A percentile compares a stretch with the other conserved stretches of the same genome.
These are phyloP conservation scores for Apamea sordens DNA, from an alignment of 2,888 invertebrate genomes.

Conservation along the genomic window DNA sequence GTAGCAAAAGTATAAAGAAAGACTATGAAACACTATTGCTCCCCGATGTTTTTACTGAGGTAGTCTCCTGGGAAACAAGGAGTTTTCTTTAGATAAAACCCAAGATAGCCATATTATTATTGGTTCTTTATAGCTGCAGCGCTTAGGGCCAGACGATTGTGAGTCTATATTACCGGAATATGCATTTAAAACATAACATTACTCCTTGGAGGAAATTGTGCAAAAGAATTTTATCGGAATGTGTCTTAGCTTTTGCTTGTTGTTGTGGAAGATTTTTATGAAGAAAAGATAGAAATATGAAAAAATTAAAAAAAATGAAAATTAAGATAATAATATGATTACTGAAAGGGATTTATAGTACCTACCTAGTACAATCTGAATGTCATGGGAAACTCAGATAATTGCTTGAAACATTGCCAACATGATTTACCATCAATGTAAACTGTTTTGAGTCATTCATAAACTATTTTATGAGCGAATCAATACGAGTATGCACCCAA, in stretches of 20 bases:
- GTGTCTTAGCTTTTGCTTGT: not conserved
- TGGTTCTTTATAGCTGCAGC: slow-evolving; percentile 12
- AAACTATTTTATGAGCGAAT: slow-evolving; percentile 4
- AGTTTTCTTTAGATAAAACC: slow-evolving; percentile 23
- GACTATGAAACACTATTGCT: slow-evolving; percentile 10
- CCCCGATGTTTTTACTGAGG: slow-evolving; percentile 1
- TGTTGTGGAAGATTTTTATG: not conserved
- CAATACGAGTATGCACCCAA: slow-evolving; percentile 14
- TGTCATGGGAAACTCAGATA: not conserved
- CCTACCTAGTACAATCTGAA: not conserved
- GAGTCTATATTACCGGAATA: slow-evolving; percentile 1
- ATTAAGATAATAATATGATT: not conserved
- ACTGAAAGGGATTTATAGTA: not conserved
- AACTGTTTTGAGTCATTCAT: not conserved
- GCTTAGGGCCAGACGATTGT: slow-evolving; percentile 10
- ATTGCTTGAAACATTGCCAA: not conserved
- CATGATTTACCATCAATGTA: not conserved
- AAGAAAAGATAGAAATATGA: not conserved
- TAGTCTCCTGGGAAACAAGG: slow-evolving; percentile 25
- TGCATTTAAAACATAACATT: slow-evolving; percentile 10
- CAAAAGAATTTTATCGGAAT: not conserved
- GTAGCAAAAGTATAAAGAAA: slow-evolving; percentile 16
- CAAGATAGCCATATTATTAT: slow-evolving; percentile 25
- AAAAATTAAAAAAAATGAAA: no score
- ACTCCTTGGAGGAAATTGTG: not conserved